Evolutionary conservation across 2,113 vertebrate species (phyloP).

Genomic region (Ammodytes marinus): DNA sequence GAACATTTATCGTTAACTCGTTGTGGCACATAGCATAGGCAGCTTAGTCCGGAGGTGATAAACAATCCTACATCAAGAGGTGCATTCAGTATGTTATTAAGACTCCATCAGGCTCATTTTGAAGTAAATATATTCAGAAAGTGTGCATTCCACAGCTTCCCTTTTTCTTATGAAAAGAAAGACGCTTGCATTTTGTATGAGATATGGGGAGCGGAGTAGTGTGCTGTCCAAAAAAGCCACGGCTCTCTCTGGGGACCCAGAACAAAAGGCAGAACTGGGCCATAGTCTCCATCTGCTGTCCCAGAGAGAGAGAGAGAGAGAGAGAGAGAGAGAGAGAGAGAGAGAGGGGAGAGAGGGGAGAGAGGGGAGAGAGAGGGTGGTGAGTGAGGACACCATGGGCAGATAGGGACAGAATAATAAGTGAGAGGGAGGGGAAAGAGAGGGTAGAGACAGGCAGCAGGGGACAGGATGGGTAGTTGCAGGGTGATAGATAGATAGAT

Average conservation of each 20-base stretch:
- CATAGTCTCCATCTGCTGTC: conserved; percentile 99
- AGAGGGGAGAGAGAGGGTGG: conserved; percentile 42
- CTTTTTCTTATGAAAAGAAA: conserved; percentile 85
- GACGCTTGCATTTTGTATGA: conserved; percentile 95
- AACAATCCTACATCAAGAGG: not conserved
- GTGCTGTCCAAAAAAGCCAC: conserved; percentile 81
- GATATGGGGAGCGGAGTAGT: conserved; percentile 84
- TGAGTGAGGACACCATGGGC: conserved; percentile 56
- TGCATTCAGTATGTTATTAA: conserved; percentile 34
- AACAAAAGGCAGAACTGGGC: conserved; percentile 98
- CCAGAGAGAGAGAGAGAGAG: conserved; percentile 82
- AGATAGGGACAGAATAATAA: conserved; percentile 62
- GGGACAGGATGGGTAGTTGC: conserved; percentile 29
- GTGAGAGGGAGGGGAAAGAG: conserved; percentile 66
- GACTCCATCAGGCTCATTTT: conserved; percentile 35
- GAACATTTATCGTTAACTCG: not conserved
- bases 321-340: conserved; percentile 60
- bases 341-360: conserved; percentile 60
- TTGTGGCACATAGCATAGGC: not conserved
- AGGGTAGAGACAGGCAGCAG: conserved; percentile 37
- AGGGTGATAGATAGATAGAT: not conserved
- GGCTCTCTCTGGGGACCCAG: conserved; percentile 92
- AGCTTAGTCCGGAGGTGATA: conserved; percentile 2
- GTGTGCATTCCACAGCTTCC: conserved; percentile 73
- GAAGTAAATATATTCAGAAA: conserved; percentile 67